Conservation (phyloP, 92 coral and sea anemone species). For the Umimayanthus chanpuru region DNA sequence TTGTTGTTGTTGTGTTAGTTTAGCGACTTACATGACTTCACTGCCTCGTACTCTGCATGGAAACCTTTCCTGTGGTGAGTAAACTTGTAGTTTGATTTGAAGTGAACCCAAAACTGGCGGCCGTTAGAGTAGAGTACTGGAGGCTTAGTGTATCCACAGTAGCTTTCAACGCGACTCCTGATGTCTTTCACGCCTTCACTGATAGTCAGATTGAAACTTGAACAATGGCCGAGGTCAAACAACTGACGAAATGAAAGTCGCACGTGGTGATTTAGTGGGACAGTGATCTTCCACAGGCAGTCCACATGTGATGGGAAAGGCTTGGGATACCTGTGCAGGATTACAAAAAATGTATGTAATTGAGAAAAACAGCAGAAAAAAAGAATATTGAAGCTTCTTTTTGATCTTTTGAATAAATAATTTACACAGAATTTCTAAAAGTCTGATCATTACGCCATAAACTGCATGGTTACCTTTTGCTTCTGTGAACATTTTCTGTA, state of each 20-base stretch:
- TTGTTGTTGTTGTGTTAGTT: too few relatives aligned
- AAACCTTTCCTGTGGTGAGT: background rate
- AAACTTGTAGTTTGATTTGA: background rate
- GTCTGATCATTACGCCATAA: too few relatives aligned
- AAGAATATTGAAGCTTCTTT: too few relatives aligned
- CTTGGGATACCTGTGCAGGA: constrained; percentile 25
- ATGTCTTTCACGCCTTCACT: background rate
- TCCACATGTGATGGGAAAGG: constrained; percentile 30
- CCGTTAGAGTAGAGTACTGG: constrained; percentile 7
- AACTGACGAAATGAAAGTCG: constrained; percentile 23
- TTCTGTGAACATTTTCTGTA: too few relatives aligned
- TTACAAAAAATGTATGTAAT: background rate
- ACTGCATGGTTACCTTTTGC: too few relatives aligned
- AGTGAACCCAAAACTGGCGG: constrained; percentile 13
- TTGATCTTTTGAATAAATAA: too few relatives aligned
- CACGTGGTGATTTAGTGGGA: constrained; percentile 10
- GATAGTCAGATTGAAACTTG: constrained; percentile 12
- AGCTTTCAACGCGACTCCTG: background rate
- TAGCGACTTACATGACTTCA: constrained; percentile 29
- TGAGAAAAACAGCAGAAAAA: too few relatives aligned
- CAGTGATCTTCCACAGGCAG: constrained; percentile 40
- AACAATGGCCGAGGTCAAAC: constrained; percentile 7
- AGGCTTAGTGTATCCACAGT: background rate
- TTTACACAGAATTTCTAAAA: too few relatives aligned
- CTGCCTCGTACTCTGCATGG: constrained; percentile 11